These are phyloP conservation scores for Natrix natrix DNA, from an alignment of 2,797 vertebrate species.

Conservation along the genomic window DNA sequence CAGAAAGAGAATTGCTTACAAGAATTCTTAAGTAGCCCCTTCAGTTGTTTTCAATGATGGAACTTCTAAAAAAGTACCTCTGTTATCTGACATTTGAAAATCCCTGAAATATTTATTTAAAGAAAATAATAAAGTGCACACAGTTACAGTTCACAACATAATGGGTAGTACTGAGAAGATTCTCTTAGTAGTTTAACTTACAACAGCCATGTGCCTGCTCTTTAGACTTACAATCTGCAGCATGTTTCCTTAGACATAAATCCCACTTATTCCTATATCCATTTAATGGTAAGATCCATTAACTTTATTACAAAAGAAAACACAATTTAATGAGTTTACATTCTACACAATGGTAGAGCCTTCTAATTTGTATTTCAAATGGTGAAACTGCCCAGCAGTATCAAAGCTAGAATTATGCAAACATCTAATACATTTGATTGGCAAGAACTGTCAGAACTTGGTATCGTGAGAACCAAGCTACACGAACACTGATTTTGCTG, in stretches of 20 bases:
- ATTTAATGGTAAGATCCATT: neutral
- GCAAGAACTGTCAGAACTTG: neutral
- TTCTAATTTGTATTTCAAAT: neutral
- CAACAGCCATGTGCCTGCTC: constrained; percentile 57
- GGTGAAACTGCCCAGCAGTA: constrained; percentile 2
- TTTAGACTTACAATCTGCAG: neutral
- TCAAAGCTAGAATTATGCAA: constrained; percentile 1
- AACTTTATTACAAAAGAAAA: neutral
- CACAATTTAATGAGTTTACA: neutral
- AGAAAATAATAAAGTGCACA: constrained; percentile 54
- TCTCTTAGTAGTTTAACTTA: neutral
- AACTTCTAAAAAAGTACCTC: constrained; percentile 43
- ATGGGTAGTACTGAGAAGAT: constrained; percentile 17
- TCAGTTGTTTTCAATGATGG: constrained; percentile 37
- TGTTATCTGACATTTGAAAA: constrained; percentile 23
- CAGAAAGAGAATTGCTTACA: constrained; percentile 64
- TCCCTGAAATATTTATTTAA: constrained; percentile 47
- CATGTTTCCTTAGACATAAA: neutral
- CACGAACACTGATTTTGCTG: neutral
- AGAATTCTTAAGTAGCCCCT: constrained; percentile 47
- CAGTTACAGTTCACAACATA: constrained; percentile 34
- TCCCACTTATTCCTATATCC: neutral
- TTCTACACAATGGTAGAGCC: neutral
- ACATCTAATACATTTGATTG: constrained; percentile 15
- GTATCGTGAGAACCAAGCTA: neutral